Base-by-base conservation (phyloP, 1,140 invertebrate genomes). In the Triops cancriformis region DNA sequence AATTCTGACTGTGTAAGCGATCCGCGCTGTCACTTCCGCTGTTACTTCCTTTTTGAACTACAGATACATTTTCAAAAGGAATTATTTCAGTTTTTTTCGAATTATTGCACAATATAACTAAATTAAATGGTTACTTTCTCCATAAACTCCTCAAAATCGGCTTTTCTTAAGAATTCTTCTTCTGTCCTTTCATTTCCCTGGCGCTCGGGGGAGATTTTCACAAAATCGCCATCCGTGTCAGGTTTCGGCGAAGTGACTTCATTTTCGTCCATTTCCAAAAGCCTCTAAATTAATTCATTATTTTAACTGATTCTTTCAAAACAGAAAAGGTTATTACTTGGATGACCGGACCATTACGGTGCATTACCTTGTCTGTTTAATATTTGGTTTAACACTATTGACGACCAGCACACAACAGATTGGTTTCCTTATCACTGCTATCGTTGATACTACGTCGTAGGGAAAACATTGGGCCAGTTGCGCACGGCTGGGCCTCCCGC, bases 21-120 rank as follows among this genome's bases (percentile, higher is more conserved):
- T 73, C 42, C 72, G 64, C 1, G 77, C 77, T 12, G 64, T 72
- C 11, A 78, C 73, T 73, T 78, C 77, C 10, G 77, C 77, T 28
- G 72, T 74, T 9, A 78, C 42, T 73, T 78, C 77, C 12, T 73
- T 27, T 26, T 78, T 78, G 31, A 78, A 43, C 77, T 78, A 74
- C 26, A 27, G 26, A 43, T n/a, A 12, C 12, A 43, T 26, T n/a
- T 31, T 37, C 73, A 12, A 73, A 12, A 77, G n/a, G 18, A 76
- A 1, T 76, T 27, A n/a, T n/a, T 76, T 76, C 31, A 37, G 7
- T 7, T 37, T 37, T n/a, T 2, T 7, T 37, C 31, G 31, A 37
- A 37, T 2, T 37, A 14, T 64, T 6, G 6, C 14, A 64, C 11
- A 64, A 64, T 64, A 14, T 14, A 14, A 14, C 0, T 64, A 18